phyloP scores from a whole-genome alignment of 2,888 invertebrate genomes.

The Aphidius colemani region DNA sequence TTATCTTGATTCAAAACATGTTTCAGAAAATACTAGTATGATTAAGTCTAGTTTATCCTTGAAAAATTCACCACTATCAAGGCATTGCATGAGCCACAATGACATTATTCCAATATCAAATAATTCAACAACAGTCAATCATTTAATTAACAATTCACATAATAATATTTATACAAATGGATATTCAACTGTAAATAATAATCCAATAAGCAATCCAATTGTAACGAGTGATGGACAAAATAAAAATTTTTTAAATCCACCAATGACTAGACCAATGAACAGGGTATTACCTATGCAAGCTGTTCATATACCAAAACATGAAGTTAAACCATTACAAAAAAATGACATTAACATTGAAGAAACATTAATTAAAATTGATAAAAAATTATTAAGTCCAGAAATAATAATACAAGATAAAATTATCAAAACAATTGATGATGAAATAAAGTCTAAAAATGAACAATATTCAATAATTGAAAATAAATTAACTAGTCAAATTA shows the following conservation, averaged over 20 bases:
- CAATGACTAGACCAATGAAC: conserved; percentile 72
- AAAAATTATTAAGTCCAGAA: background rate
- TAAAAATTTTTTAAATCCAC: conserved; percentile 52
- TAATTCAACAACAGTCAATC: conserved; percentile 35
- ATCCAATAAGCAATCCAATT: conserved; percentile 30
- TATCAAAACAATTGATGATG: conserved; percentile 15
- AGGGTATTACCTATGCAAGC: conserved; percentile 79
- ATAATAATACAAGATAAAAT: conserved; percentile 1
- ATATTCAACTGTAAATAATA: background rate
- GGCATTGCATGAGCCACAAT: conserved; percentile 42
- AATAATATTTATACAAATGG: conserved; percentile 28
- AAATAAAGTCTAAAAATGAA: background rate
- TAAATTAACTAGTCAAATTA: background rate
- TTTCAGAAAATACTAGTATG: conserved; percentile 56
- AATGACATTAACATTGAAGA: conserved; percentile 47
- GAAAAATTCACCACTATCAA: conserved; percentile 49
- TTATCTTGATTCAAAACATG: conserved; percentile 55
- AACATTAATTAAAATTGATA: conserved; percentile 40
- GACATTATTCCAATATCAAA: too few species aligned
- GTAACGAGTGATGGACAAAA: conserved; percentile 51
- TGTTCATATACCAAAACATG: conserved; percentile 64
- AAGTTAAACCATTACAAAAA: conserved; percentile 48
- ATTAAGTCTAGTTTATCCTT: conserved; percentile 54
- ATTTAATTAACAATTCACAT: conserved; percentile 39
- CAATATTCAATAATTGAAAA: background rate